A percentile compares a stretch with the other conserved stretches of the same genome.
Evolutionary conservation across 1,140 invertebrate genomes (phyloP).

Genomic region (Condylostylus longicornis): DNA sequence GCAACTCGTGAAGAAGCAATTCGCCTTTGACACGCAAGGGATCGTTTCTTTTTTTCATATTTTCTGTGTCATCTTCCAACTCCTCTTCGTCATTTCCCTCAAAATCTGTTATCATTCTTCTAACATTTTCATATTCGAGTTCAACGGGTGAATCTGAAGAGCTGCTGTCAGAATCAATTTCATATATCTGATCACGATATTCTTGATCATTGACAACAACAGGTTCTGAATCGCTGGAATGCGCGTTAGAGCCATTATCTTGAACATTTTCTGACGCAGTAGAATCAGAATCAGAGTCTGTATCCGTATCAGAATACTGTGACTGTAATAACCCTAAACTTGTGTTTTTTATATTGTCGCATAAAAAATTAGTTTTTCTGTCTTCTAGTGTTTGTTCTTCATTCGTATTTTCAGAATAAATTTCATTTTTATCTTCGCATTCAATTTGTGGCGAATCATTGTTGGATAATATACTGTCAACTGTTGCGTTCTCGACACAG

Average conservation of each 20-base stretch:
- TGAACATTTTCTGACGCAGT: no score
- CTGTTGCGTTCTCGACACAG: no score
- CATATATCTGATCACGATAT: constrained; percentile 13
- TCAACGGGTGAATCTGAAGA: constrained; percentile 17
- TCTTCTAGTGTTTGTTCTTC: no score
- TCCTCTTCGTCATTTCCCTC: constrained; percentile 21
- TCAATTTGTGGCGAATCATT: no score
- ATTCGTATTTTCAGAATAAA: no score
- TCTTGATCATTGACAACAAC: constrained; percentile 7
- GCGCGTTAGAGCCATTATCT: neutral
- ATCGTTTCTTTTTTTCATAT: constrained; percentile 10
- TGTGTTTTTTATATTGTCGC: no score
- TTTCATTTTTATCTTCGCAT: no score
- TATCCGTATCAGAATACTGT: constrained; percentile 18
- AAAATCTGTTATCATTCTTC: constrained; percentile 22
- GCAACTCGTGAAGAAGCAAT: constrained; percentile 48
- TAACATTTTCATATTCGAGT: constrained; percentile 20
- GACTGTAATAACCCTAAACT: no score
- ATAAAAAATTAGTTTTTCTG: no score
- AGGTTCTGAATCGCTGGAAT: constrained; percentile 18
- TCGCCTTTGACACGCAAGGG: constrained; percentile 23
- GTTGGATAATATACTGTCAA: no score
- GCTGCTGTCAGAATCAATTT: constrained; percentile 10
- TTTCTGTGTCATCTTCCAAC: constrained; percentile 6
- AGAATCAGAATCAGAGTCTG: constrained; percentile 13